phyloP scores from a whole-genome alignment of 2,113 vertebrate species.

The Petrocephalus zakoni region DNA sequence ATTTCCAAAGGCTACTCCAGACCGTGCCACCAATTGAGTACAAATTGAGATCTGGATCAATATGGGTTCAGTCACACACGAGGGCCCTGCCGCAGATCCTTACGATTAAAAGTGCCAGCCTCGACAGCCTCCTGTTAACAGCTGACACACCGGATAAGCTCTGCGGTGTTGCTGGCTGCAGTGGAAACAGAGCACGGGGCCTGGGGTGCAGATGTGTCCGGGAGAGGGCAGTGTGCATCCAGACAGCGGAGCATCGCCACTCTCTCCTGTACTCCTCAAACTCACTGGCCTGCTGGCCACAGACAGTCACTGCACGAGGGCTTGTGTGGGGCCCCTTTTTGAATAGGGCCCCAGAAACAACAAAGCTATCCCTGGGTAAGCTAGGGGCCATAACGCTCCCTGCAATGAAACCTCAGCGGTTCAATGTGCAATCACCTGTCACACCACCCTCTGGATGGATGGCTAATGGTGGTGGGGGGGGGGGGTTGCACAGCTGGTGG shows the following conservation, averaged over 20 bases:
- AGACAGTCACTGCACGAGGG: neutral
- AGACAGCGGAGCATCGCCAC: no score
- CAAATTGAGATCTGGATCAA: conserved; percentile 52
- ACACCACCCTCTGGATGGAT: neutral
- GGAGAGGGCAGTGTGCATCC: neutral
- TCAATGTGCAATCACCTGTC: no score
- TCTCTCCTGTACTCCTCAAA: no score
- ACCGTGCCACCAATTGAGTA: conserved; percentile 51
- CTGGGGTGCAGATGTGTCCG: neutral
- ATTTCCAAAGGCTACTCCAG: conserved; percentile 42
- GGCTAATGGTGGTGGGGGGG: conserved; percentile 23
- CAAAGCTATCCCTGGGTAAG: no score
- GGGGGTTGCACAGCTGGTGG: conserved; percentile 46
- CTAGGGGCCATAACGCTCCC: no score
- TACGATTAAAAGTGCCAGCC: conserved; percentile 19
- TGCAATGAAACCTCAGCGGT: no score
- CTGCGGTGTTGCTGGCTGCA: neutral
- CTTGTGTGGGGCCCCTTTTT: neutral
- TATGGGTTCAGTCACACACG: conserved; percentile 47
- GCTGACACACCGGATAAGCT: conserved; percentile 25
- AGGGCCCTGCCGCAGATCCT: conserved; percentile 25
- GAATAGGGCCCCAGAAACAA: no score
- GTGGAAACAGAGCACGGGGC: neutral
- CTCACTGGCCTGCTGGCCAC: neutral
- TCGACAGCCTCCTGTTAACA: conserved; percentile 33